Evolutionary conservation across 2,113 vertebrate genomes (phyloP).

Genomic region (Arizona elegans): DNA sequence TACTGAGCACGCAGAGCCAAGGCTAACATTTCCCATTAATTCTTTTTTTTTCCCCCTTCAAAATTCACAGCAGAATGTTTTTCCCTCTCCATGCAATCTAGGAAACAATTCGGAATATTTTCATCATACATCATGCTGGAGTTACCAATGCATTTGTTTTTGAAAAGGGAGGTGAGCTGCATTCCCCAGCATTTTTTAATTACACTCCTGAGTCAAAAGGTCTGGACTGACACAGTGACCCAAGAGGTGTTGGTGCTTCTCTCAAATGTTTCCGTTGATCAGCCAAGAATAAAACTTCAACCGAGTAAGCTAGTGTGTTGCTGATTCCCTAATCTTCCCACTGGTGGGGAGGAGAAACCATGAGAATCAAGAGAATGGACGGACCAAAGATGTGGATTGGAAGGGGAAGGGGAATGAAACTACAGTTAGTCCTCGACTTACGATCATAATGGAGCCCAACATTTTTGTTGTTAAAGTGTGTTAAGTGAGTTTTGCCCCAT

Average conservation of each 20-base stretch:
- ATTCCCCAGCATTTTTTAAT: not conserved
- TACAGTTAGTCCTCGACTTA: not conserved
- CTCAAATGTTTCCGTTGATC: conserved; percentile 11
- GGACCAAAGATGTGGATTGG: not conserved
- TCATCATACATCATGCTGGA: not conserved
- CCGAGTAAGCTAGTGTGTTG: not conserved
- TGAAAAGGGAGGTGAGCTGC: not conserved
- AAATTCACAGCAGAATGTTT: not conserved
- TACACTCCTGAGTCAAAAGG: not conserved
- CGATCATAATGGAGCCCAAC: not conserved
- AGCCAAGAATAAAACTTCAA: not conserved
- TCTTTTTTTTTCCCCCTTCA: too few relatives aligned
- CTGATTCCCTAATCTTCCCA: not conserved
- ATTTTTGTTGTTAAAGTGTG: not conserved
- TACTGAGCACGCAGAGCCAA: not conserved
- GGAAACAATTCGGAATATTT: not conserved
- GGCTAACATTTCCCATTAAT: not conserved
- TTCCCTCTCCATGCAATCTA: not conserved
- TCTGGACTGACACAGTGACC: conserved; percentile 3
- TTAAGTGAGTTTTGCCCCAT: not conserved
- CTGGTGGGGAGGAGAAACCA: not conserved
- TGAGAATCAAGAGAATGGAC: not conserved
- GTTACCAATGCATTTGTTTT: not conserved
- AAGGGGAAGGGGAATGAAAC: not conserved
- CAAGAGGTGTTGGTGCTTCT: conserved; percentile 13